Base-by-base conservation (phyloP, 2,797 vertebrate genomes). In the Sphaeramia orbicularis region DNA sequence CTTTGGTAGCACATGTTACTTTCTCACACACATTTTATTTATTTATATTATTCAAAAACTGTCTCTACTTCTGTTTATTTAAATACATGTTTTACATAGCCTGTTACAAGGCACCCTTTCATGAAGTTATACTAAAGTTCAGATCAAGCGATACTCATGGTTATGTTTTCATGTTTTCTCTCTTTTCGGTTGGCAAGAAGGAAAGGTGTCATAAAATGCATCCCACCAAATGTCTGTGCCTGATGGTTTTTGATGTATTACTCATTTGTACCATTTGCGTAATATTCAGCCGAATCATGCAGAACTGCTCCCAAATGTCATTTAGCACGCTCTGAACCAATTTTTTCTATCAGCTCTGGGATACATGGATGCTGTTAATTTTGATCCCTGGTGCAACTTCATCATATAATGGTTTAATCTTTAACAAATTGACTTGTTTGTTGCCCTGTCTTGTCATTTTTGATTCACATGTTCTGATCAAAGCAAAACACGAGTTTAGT, bases 271-370 rank as follows among this genome's bases (percentile, higher is more conserved):
- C 71, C 37, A 24, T 69, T 59, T 71, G 40, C 47, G 48, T 15
- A 15, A 35, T 15, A 7, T 37, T 58, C 24, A 27, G 51, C 56
- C 6, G 78, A 53, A 81, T 85, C 21, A 71, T 55, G 45, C 36
- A 69, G 32, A 79, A 36, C 7, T 13, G n/a, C 37, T 69, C 70
- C 67, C 72, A 71, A 55, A 72, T 73, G 69, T 68, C 48, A 24
- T 68, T 67, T 49, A 16, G 7, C 12, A 6, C 59, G 50, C 71
- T 80, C 35, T 69, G 60, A 82, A 82, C 78, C 18, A 30, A 52
- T 44, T 42, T 77, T 76, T 63, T 24, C 21, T 36, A 77, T 73
- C 59, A 81, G 64, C 52, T 44, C 16, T 57, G 71, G 64, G 76
- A 77, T 32, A 14, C 15, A 57, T 66, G 58, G 62, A 71, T 24